These are phyloP conservation scores for Drosophila picticornis DNA, from an alignment of 2,888 invertebrate genomes.

Conservation along the genomic window DNA sequence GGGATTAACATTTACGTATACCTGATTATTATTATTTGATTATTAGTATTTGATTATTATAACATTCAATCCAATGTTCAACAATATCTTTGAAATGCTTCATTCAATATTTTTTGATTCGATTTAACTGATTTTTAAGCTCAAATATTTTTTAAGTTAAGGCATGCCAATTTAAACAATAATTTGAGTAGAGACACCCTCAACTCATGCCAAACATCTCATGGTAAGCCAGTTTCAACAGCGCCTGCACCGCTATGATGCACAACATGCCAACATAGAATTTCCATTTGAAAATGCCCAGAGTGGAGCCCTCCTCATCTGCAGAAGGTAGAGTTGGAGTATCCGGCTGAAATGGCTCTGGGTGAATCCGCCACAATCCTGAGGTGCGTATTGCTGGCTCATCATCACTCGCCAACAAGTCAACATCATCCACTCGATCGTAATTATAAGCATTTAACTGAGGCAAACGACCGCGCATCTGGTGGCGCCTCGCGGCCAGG, in stretches of 20 bases:
- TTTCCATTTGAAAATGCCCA: constrained; percentile 42
- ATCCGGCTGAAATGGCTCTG: not conserved
- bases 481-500: constrained; percentile 16
- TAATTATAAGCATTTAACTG: not conserved
- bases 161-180: not conserved
- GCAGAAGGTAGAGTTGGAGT: not conserved
- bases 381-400: not conserved
- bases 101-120: not conserved
- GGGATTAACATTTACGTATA: no score
- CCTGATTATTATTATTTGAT: no score
- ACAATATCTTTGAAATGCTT: not conserved
- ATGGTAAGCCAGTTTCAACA: constrained; percentile 27
- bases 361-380: not conserved
- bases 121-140: not conserved
- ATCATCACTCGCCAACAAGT: not conserved
- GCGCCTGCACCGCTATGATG: constrained; percentile 38
- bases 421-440: not conserved
- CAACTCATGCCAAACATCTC: constrained; percentile 12
- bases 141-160: not conserved
- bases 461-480: constrained; percentile 6
- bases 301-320: not conserved
- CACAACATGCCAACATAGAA: constrained; percentile 45
- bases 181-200: not conserved
- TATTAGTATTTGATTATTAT: no score
- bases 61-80: not conserved